Evolutionary conservation across 2,797 vertebrate genomes (phyloP), one percentile per base, ranked within the genome.

Genomic region (Sternarchorhynchus goeldii): DNA sequence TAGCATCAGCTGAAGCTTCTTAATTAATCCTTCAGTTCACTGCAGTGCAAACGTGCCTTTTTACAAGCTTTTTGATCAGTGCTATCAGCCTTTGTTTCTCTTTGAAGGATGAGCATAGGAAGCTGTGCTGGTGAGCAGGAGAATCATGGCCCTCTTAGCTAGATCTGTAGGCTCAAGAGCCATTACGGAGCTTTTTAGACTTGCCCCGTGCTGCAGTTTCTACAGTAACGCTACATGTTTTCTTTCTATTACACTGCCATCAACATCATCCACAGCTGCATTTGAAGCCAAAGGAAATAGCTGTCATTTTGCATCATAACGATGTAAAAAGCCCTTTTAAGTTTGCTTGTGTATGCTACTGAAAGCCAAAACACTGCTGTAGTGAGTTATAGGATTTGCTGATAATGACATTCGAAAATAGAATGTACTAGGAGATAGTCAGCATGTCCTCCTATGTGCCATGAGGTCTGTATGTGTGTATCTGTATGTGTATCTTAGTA

Each of bases 111-210:
- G 50, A 16, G 60, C 67, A 50, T 69, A 55, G 4, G 36, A 74
- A 34, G 12, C 70, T 29, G 29, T 45, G 55, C 10, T 18, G n/a
- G 12, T 58, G 75, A 66, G 25, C 56, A 21, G 68, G 76, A 59
- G 65, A 45, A 79, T 68, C 78, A 72, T 75, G 55, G 60, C 4
- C 72, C 62, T 69, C 77, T 59, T 55, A 79, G 41, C 64, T 55
- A 59, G 73, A 72, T 64, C 75, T 65, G 50, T 57, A 71, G 72
- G 62, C 63, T 79, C 55, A 68, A 55, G 29, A 12, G 57, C 63
- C 77, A 85, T 83, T 76, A 80, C 59, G 57, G 45, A 32, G 45
- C 62, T 57, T 77, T 75, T 81, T 57, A 73, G 39, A 39, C n/a
- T 25, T 75, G 50, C 68, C 71, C 75, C 29, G 20, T 72, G 73